Evolutionary conservation across 2,888 invertebrate species (phyloP).

Genomic region (Formica aserva): DNA sequence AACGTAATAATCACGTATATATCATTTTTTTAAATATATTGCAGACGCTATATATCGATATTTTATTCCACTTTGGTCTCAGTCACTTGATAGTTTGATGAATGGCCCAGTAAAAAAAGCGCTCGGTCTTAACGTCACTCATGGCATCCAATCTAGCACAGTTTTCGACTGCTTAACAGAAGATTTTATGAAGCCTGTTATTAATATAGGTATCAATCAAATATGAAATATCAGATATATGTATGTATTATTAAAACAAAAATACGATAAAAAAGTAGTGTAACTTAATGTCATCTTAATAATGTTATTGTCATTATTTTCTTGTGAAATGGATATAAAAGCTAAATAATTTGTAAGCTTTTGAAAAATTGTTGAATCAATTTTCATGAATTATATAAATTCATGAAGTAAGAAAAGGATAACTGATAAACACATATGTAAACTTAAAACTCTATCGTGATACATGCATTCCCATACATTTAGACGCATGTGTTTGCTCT

Average conservation of each 20-base stretch:
- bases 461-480: not conserved
- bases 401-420: not conserved
- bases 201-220: constrained; percentile 87
- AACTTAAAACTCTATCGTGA: not conserved
- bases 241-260: not conserved
- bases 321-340: not conserved
- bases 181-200: constrained; percentile 95
- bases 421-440: not conserved
- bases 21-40: not conserved
- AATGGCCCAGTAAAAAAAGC: constrained; percentile 90
- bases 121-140: constrained; percentile 87
- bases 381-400: not conserved
- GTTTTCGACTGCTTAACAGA: constrained; percentile 88
- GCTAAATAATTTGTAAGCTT: not conserved
- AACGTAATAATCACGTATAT: not conserved
- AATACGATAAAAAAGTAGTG: not conserved
- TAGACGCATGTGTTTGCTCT: not conserved
- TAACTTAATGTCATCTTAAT: not conserved
- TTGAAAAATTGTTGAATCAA: not conserved
- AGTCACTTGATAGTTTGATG: constrained; percentile 87
- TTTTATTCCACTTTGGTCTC: not conserved
- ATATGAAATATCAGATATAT: not conserved
- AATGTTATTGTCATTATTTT: too few relatives aligned
- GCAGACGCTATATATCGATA: not conserved
- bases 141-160: constrained; percentile 88